Evolutionary conservation across 2,888 invertebrate species (phyloP).

Genomic region (Eupsilia transversa): DNA sequence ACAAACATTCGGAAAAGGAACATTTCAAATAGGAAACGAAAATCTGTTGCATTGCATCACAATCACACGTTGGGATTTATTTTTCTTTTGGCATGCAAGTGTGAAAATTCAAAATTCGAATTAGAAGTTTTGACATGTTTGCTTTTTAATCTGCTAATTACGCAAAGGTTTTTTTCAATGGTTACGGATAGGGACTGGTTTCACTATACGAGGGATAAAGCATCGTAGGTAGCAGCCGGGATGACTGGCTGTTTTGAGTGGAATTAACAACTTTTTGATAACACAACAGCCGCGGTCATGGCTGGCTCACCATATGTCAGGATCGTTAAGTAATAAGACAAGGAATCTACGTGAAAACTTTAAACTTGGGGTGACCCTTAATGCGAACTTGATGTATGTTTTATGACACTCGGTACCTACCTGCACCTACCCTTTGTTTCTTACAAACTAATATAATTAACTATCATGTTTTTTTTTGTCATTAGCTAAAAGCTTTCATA

Average conservation of each 20-base stretch:
- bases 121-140: constrained; percentile 44
- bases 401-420: constrained; percentile 1
- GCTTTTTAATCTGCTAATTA: constrained; percentile 48
- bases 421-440: background rate
- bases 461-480: background rate
- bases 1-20: constrained; percentile 58
- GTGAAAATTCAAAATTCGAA: constrained; percentile 57
- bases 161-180: constrained; percentile 20
- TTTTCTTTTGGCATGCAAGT: constrained; percentile 53
- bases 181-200: constrained; percentile 39
- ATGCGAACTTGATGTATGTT: constrained; percentile 38
- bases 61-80: constrained; percentile 51
- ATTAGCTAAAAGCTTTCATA: background rate
- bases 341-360: constrained; percentile 37
- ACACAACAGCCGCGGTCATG: constrained; percentile 69
- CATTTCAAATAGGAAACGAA: constrained; percentile 61
- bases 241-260: constrained; percentile 86
- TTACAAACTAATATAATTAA: background rate
- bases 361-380: constrained; percentile 29
- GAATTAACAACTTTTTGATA: constrained; percentile 83
- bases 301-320: constrained; percentile 79
- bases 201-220: constrained; percentile 54
- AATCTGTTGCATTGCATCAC: constrained; percentile 51
- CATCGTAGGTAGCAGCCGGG: constrained; percentile 77
- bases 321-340: constrained; percentile 72